Base-by-base conservation (phyloP, 2,113 vertebrate species). In the Lophochroa leadbeateri region DNA sequence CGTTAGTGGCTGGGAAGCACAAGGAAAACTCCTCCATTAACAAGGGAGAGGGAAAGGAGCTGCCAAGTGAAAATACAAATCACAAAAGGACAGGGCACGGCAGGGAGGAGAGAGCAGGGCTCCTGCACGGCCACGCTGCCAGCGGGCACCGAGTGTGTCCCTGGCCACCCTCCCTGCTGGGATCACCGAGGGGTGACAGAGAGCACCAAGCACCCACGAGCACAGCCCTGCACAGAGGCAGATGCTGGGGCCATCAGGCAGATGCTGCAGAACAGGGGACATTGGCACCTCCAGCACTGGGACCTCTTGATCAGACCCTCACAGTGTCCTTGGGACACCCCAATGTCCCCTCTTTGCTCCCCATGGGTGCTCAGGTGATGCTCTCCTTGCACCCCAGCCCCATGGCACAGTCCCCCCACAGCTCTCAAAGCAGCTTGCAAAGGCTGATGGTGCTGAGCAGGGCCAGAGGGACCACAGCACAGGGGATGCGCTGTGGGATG, bases 341-440 rank as follows among this genome's bases (percentile, higher is more conserved):
- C 43, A 10, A 0, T 8, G 12, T 35, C 35, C 39, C 58, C 41
- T 61, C 49, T 35, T 35, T 35, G n/a, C 39, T 65, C 53, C 28
- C 28, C 50, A 31, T 0, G 3, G 61, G 37, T 49, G 31, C 39
- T 23, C 57, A 35, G 57, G 9, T 6, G n/a, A 49, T 17, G 43
- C 43, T 68, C 24, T n/a, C 55, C 37, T 31, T 18, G 11, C 37
- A 13, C 7, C 29, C 49, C 43, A 69, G 20, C 43, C 49, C n/a
- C 68, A 15, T 0, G 2, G 21, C 68, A 29, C 4, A 1, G 28
- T 3, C 17, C 31, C 35, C 6, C 39, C 14, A 5, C 1, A 0
- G 18, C 27, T 68, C 50, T 58, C 1, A 0, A 70, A 53, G 82
- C 37, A 50, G 20, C 64, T 23, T 21, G 29, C 49, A 53, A 67